Evolutionary conservation across 2,113 vertebrate species (phyloP).

Genomic region (Toxotes jaculatrix): DNA sequence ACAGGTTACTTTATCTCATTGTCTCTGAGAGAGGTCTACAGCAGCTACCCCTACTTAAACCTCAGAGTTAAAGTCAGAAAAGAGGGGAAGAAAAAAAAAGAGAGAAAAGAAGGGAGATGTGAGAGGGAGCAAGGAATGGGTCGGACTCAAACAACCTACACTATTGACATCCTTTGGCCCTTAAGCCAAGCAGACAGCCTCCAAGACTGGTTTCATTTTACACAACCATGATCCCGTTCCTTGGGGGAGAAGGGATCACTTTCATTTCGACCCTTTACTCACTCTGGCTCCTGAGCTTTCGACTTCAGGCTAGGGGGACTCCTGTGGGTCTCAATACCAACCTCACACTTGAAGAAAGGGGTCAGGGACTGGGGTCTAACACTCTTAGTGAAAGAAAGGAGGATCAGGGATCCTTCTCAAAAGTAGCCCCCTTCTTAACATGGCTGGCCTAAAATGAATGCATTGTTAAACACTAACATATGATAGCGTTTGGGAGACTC

Average conservation of each 20-base stretch:
- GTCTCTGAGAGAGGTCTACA: conserved; percentile 50
- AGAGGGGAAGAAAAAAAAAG: not conserved
- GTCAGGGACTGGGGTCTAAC: conserved; percentile 70
- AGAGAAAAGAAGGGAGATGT: not conserved
- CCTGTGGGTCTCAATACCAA: conserved; percentile 70
- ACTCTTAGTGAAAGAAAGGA: conserved; percentile 45
- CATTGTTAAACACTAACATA: conserved; percentile 82
- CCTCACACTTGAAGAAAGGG: conserved; percentile 73
- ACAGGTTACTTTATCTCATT: conserved; percentile 53
- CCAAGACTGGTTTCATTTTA: conserved; percentile 79
- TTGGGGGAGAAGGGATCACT: conserved; percentile 75
- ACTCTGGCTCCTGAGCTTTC: conserved; percentile 75
- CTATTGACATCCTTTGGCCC: conserved; percentile 76
- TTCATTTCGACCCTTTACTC: conserved; percentile 78
- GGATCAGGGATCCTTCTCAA: conserved; percentile 44
- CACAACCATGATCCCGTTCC: conserved; percentile 74
- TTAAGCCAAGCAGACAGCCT: conserved; percentile 73
- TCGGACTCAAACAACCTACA: conserved; percentile 60
- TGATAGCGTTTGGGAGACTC: conserved; percentile 73
- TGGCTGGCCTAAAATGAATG: conserved; percentile 70
- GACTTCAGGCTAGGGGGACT: conserved; percentile 72
- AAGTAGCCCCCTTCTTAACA: conserved; percentile 65
- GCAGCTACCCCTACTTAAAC: conserved; percentile 24
- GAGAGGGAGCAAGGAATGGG: conserved; percentile 29
- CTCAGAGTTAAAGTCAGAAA: conserved; percentile 20